phyloP scores from a whole-genome alignment of 2,797 vertebrate genomes.

The Phataginus tetradactyla region DNA sequence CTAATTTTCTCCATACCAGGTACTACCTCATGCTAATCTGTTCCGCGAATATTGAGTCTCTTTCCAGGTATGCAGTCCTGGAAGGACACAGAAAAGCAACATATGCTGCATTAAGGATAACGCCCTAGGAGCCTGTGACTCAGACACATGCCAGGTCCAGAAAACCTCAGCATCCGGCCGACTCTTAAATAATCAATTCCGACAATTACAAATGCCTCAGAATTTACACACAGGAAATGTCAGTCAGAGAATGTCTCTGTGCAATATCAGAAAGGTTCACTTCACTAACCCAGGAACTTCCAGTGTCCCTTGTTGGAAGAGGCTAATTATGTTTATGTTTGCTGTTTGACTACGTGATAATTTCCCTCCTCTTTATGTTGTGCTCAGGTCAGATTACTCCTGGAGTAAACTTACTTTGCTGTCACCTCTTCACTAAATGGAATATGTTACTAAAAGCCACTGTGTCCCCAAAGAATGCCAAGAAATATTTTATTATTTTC shows the following conservation, averaged over 20 bases:
- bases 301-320: background rate
- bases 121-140: conserved; percentile 1
- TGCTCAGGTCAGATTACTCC: background rate
- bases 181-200: conserved; percentile 64
- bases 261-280: conserved; percentile 40
- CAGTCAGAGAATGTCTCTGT: conserved; percentile 47
- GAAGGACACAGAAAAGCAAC: background rate
- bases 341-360: background rate
- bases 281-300: background rate
- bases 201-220: conserved; percentile 59
- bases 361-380: background rate
- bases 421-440: background rate
- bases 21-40: background rate
- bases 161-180: conserved; percentile 60
- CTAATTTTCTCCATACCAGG: background rate
- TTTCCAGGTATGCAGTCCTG: background rate
- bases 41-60: background rate
- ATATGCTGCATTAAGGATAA: background rate
- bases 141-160: conserved; percentile 63
- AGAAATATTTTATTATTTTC: background rate
- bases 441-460: background rate
- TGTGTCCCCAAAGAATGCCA: background rate
- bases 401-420: background rate
- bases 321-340: conserved; percentile 18
- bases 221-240: conserved; percentile 77